These are phyloP conservation scores for Megaustenia siamemsis DNA, from an alignment of 2,888 invertebrate genomes.

Conservation along the genomic window DNA sequence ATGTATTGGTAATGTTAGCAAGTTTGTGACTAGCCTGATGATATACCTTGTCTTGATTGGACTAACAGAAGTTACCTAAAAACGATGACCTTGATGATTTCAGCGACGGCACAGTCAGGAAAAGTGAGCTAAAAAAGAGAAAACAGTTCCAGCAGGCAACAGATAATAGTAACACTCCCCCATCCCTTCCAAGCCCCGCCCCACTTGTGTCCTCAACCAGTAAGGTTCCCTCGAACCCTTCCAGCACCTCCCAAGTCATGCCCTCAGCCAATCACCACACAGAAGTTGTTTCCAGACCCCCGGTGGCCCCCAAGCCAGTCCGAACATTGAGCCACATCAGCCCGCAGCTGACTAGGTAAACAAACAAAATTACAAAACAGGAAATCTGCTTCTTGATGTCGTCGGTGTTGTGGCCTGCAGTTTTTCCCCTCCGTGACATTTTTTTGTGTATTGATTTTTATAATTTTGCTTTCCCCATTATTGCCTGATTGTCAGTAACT, in stretches of 20 bases:
- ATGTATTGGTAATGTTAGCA: no score
- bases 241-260: no score
- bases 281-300: constrained; percentile 4
- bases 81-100: not conserved
- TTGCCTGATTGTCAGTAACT: not conserved
- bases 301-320: constrained; percentile 45
- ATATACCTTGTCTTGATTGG: not conserved
- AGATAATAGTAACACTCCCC: constrained; percentile 57
- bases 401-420: constrained; percentile 15
- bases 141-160: constrained; percentile 64
- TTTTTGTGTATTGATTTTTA: not conserved
- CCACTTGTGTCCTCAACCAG: not conserved
- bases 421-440: not conserved
- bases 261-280: constrained; percentile 13
- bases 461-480: not conserved
- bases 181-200: constrained; percentile 52
- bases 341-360: constrained; percentile 49
- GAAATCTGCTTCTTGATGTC: constrained; percentile 23
- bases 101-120: constrained; percentile 77
- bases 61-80: no score
- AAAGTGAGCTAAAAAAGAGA: constrained; percentile 74
- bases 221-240: no score
- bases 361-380: not conserved
- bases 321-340: constrained; percentile 17
- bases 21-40: no score